Percentiles rank a stretch among this genome's conserved stretches.
phyloP scores from a whole-genome alignment of 30 jellyfish, hydroid and myxozoan genomes.

The Aurelia coerulea region DNA sequence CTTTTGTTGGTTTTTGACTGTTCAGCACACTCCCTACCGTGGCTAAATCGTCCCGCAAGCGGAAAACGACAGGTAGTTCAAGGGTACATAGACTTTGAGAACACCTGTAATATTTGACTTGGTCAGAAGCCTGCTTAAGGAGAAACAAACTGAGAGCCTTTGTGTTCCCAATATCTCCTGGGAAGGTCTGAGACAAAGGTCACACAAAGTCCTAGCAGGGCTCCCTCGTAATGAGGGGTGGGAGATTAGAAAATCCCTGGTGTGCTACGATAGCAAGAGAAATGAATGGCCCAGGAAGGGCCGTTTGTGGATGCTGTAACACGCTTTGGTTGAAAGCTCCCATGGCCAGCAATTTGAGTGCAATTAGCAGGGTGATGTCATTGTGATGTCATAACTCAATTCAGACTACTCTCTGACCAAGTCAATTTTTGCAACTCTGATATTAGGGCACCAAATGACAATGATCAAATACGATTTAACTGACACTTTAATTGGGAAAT shows the following conservation, averaged over 20 bases:
- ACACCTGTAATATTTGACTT: not conserved
- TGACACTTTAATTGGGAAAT: too few species aligned
- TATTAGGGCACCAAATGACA: not conserved
- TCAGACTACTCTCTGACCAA: conserved; percentile 91
- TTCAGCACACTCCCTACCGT: too few species aligned
- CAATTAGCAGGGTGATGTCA: conserved; percentile 80
- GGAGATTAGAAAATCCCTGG: conserved; percentile 80
- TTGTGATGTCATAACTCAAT: conserved; percentile 77
- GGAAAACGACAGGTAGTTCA: too few species aligned
- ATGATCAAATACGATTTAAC: too few species aligned
- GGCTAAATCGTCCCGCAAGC: too few species aligned
- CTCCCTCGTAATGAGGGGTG: conserved; percentile 76
- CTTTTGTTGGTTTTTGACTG: too few species aligned
- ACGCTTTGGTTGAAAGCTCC: conserved; percentile 72
- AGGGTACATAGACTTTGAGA: too few species aligned
- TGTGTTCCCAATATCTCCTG: conserved; percentile 64
- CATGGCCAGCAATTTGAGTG: conserved; percentile 88
- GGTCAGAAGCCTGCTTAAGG: conserved; percentile 89
- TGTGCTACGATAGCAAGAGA: conserved; percentile 59
- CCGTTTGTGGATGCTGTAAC: conserved; percentile 64
- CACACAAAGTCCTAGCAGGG: conserved; percentile 76
- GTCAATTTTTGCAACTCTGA: conserved; percentile 17
- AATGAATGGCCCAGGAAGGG: conserved; percentile 47
- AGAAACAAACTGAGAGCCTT: conserved; percentile 61
- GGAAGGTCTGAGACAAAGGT: conserved; percentile 94